phyloP scores from a whole-genome alignment of 2,888 invertebrate genomes.

The Dugesia japonica region DNA sequence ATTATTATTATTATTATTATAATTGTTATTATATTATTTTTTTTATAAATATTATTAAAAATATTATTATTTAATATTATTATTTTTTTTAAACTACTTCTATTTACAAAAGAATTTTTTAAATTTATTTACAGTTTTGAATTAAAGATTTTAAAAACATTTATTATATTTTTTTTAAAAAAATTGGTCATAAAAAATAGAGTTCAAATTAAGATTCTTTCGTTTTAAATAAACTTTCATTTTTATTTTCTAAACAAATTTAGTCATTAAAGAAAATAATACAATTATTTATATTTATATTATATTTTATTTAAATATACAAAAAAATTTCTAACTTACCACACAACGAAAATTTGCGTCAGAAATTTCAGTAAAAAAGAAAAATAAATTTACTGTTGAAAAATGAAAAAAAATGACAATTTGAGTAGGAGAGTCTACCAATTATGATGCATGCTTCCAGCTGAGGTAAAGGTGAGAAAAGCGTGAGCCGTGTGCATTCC shows the following conservation, averaged over 20 bases:
- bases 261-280: no score
- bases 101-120: no score
- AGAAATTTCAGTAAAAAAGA: neutral
- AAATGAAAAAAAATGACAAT: neutral
- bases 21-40: no score
- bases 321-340: neutral
- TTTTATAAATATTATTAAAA: neutral
- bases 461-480: slow-evolving; percentile 9
- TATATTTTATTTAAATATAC: no score
- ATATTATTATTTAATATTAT: neutral
- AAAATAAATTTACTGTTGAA: neutral
- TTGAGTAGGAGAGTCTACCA: slow-evolving; percentile 20
- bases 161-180: neutral
- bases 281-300: no score
- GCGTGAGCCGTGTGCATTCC: slow-evolving; percentile 12
- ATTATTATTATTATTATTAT: no score
- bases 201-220: no score
- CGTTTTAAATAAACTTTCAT: no score
- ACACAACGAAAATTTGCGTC: neutral
- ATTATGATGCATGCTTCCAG: slow-evolving; percentile 20
- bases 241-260: no score
- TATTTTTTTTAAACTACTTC: no score
- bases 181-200: no score
- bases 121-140: no score
- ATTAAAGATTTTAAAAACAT: neutral